Conservation (phyloP, 2,888 invertebrate species). For the Endotricha flammealis region DNA sequence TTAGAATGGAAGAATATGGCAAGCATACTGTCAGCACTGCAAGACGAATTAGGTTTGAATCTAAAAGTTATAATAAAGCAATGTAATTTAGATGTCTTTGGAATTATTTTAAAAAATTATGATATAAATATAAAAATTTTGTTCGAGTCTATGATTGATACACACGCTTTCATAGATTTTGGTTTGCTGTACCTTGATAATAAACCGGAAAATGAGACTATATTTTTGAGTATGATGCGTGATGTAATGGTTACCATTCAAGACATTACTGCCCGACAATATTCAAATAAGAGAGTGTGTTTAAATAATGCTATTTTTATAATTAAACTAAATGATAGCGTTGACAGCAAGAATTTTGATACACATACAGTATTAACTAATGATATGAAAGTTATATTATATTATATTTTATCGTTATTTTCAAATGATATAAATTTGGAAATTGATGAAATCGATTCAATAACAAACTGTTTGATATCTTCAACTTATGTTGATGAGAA, state of each 20-base stretch:
- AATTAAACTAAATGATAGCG: constrained; percentile 35
- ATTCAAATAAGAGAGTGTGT: constrained; percentile 46
- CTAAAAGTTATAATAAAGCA: not conserved
- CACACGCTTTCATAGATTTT: constrained; percentile 38
- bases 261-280: constrained; percentile 43
- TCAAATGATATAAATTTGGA: constrained; percentile 31
- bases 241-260: constrained; percentile 36
- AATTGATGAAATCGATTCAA: constrained; percentile 31
- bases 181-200: constrained; percentile 39
- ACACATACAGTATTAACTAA: constrained; percentile 23
- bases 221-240: constrained; percentile 33
- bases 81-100: not conserved
- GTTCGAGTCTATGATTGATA: constrained; percentile 29
- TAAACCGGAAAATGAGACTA: constrained; percentile 29
- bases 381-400: constrained; percentile 36
- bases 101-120: constrained; percentile 22
- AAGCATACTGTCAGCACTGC: constrained; percentile 33
- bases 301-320: constrained; percentile 44
- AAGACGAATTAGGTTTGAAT: constrained; percentile 22
- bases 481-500: constrained; percentile 23
- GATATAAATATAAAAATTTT: constrained; percentile 27
- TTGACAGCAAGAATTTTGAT: constrained; percentile 16
- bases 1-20: constrained; percentile 41
- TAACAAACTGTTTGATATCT: constrained; percentile 32
- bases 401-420: constrained; percentile 42